Evolutionary conservation across 2,797 vertebrate genomes (phyloP), one percentile per base, ranked within the genome.

Genomic region (Bucorvus abyssinicus): DNA sequence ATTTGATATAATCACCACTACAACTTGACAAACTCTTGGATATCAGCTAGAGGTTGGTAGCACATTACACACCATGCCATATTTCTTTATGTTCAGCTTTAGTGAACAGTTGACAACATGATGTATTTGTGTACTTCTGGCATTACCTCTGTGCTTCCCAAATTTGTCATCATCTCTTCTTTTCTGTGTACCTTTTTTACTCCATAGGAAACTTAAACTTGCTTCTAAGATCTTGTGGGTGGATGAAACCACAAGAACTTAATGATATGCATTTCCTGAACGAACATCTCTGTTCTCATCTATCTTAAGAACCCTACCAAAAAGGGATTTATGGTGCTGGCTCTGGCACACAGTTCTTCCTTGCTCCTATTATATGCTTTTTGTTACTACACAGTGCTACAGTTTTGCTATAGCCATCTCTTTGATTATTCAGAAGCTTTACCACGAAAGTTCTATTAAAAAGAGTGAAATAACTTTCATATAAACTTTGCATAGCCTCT

Each of bases 61-160:
- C 21, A 42, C n/a, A 12, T 29, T 12, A 16, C 8, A 60, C 19
- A 67, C 27, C 56, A 15, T 34, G 29, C 16, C 34, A 2, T 82
- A 84, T 92, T 93, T 97, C 84, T 95, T 67, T 91, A 64, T 75
- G 89, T 84, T 89, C 90, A 76, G 45, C 60, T 69, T 92, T 90
- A 94, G 64, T 84, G 38, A 88, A 78, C 19, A 65, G 40, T 36
- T 93, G 86, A 70, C 68, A 88, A 38, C 29, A 64, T 12, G 49
- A n/a, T 60, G 17, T 87, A 67, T 50, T 76, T 40, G 47, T 27
- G 32, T 42, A 78, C 34, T 95, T 87, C 61, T 59, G 73, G 73
- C 44, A 86, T 47, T 30, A 49, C 45, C 61, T 90, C 38, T 45
- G 11, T 7, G 22, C 59, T 95, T 70, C 29, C 38, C 75, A 90